These are phyloP conservation scores for Megalops atlanticus DNA, from an alignment of 2,113 vertebrate species.

Conservation along the genomic window DNA sequence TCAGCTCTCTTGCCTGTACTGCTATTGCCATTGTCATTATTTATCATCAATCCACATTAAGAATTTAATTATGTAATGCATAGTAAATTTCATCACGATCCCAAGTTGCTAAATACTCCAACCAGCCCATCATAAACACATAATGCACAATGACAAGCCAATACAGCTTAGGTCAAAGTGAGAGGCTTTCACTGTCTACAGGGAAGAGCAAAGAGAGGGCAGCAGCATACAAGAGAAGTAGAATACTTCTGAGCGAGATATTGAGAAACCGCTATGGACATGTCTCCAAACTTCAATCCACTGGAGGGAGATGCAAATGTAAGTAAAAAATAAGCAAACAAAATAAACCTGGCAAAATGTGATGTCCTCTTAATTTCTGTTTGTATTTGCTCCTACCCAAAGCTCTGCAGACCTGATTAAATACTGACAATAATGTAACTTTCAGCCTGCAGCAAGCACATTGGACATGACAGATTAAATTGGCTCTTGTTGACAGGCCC, in stretches of 20 bases:
- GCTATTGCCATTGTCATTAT: no score
- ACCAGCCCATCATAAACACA: not conserved
- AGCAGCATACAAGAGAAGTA: not conserved
- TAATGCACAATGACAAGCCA: not conserved
- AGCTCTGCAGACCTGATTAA: slow-evolving; percentile 39
- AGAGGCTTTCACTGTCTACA: no score
- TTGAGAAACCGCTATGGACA: slow-evolving; percentile 1
- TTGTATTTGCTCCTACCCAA: not conserved
- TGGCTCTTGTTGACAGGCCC: slow-evolving; percentile 30
- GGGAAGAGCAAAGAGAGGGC: not conserved
- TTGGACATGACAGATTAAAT: slow-evolving; percentile 39
- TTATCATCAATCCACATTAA: not conserved
- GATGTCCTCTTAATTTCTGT: not conserved
- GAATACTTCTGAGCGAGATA: not conserved
- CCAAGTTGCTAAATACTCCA: not conserved
- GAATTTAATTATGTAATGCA: not conserved
- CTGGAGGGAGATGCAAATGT: not conserved
- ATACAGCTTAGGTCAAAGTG: not conserved
- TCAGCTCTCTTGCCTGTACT: not conserved
- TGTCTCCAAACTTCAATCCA: not conserved
- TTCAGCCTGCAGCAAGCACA: slow-evolving; percentile 33
- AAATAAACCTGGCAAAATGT: not conserved
- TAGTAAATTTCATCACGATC: not conserved
- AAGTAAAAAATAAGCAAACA: not conserved
- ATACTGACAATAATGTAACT: slow-evolving; percentile 40